phyloP scores from a whole-genome alignment of 2,113 vertebrate genomes.

The Climacteris rufus region DNA sequence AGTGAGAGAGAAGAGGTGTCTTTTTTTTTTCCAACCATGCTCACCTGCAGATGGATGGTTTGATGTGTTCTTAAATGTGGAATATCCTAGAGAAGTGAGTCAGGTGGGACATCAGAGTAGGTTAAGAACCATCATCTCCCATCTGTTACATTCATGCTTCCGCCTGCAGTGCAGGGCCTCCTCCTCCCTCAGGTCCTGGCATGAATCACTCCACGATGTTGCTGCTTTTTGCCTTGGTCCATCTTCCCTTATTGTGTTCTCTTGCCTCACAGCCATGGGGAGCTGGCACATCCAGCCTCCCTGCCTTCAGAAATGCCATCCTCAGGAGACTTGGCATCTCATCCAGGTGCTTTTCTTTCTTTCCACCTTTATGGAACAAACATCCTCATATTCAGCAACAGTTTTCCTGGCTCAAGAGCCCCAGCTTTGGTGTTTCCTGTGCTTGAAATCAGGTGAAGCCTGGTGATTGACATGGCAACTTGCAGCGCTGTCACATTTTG shows the following conservation, averaged over 20 bases:
- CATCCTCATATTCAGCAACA: background rate
- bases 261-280: rapidly evolving
- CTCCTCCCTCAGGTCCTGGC: background rate
- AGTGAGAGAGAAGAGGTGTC: background rate
- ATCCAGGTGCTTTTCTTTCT: background rate
- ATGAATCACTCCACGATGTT: rapidly evolving
- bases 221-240: background rate
- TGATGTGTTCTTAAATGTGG: background rate
- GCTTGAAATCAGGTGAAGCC: background rate
- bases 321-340: background rate
- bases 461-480: background rate
- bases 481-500: background rate
- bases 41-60: background rate
- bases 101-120: background rate
- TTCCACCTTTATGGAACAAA: background rate
- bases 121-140: background rate
- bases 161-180: rapidly evolving
- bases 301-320: rapidly evolving
- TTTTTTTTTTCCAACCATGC: too few species aligned
- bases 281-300: background rate
- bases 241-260: background rate
- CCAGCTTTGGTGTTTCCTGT: background rate
- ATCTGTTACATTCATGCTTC: background rate
- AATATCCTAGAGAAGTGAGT: background rate
- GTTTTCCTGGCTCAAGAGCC: background rate